These are phyloP conservation scores for Eriocheir sinensis DNA, from an alignment of 1,140 invertebrate genomes.

Conservation along the genomic window DNA sequence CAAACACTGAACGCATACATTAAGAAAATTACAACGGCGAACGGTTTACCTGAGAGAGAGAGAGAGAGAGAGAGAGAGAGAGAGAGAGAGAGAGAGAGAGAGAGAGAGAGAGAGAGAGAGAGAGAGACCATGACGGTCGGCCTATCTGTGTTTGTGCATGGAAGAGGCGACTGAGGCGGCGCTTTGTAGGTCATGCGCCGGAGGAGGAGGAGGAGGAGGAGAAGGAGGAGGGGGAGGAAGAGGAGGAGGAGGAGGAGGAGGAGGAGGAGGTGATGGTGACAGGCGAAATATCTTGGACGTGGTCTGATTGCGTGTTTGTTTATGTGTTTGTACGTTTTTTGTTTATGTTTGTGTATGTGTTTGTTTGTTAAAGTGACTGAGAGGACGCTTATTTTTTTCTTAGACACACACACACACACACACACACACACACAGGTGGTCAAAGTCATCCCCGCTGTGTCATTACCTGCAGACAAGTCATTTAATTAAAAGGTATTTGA, in stretches of 20 bases:
- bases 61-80: not conserved
- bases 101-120: not conserved
- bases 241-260: conserved; percentile 5
- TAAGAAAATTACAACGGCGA: not conserved
- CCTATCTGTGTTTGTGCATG: not conserved
- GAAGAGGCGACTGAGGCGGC: not conserved
- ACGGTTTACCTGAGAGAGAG: not conserved
- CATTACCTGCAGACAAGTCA: too few species aligned
- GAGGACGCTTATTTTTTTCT: not conserved
- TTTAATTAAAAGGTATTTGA: too few species aligned
- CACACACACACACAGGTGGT: not conserved
- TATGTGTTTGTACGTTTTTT: not conserved
- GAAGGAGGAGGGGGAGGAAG: not conserved
- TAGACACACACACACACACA: conserved; percentile 44
- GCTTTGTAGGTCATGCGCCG: not conserved
- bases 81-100: not conserved
- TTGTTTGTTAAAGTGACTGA: not conserved
- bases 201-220: not conserved
- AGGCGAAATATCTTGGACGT: not conserved
- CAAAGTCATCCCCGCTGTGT: too few species aligned
- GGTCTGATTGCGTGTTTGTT: too few species aligned
- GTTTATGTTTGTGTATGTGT: not conserved
- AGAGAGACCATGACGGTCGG: not conserved
- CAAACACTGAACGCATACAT: not conserved
- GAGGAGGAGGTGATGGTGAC: not conserved